Evolutionary conservation across 2,113 vertebrate genomes (phyloP).

Genomic region (Hemichromis elongatus): DNA sequence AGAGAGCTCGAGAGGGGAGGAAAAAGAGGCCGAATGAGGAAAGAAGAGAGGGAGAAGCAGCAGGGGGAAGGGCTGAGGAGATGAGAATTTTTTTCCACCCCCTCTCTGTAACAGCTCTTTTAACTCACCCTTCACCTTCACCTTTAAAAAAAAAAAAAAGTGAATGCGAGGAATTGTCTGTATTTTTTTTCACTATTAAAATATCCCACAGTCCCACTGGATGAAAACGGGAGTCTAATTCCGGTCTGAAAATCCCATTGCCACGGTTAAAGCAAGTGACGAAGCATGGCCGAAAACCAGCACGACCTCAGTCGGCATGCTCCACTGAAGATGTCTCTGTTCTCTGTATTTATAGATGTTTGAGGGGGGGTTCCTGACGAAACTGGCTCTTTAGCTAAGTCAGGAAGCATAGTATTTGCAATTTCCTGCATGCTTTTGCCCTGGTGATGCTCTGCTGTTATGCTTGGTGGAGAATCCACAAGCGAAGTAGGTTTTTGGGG

Average conservation of each 20-base stretch:
- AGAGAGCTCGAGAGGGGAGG: neutral
- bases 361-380: neutral
- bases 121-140: constrained; percentile 20
- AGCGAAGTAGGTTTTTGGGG: neutral
- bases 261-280: neutral
- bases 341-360: neutral
- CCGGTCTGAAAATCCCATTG: constrained; percentile 2
- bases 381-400: neutral
- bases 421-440: neutral
- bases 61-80: neutral
- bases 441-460: neutral
- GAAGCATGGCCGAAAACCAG: constrained; percentile 18
- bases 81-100: neutral
- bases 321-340: neutral
- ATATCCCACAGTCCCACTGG: neutral
- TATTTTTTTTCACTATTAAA: neutral
- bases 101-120: constrained; percentile 32
- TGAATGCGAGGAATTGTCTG: neutral
- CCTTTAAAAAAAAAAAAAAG: neutral
- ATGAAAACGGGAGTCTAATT: constrained; percentile 11
- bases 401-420: neutral
- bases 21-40: neutral
- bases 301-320: neutral
- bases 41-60: neutral
- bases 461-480: neutral